Conservation (phyloP, 2,113 vertebrate genomes). For the Eubucco bourcierii region DNA sequence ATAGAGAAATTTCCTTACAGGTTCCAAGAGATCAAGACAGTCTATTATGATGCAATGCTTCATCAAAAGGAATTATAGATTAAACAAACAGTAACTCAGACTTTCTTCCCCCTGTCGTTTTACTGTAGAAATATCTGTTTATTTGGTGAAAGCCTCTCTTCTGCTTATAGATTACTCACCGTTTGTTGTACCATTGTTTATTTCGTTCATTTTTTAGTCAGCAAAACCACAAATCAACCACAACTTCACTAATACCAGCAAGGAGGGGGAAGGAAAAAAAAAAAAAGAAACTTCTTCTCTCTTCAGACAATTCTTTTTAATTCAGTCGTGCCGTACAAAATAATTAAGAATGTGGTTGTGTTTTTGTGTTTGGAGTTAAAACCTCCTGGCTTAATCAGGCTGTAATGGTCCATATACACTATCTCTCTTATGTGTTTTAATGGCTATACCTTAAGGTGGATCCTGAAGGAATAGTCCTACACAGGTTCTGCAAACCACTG, state of each 20-base stretch:
- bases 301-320: background rate
- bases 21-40: background rate
- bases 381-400: background rate
- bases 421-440: background rate
- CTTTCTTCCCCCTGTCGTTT: background rate
- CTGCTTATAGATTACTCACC: background rate
- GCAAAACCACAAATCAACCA: background rate
- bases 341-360: background rate
- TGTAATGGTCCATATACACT: background rate
- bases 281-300: background rate
- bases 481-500: background rate
- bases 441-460: background rate
- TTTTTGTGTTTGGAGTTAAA: background rate
- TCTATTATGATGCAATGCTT: background rate
- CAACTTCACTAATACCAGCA: background rate
- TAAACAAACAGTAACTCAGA: background rate
- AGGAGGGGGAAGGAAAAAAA: background rate
- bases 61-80: slow-evolving; percentile 17
- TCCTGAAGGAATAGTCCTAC: background rate
- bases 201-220: background rate
- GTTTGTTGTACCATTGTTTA: background rate
- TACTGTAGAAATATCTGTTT: background rate
- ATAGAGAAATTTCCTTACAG: background rate
- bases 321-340: background rate
- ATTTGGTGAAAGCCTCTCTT: background rate